Evolutionary conservation across 2,888 invertebrate genomes (phyloP).

Genomic region (Idaea aversata): DNA sequence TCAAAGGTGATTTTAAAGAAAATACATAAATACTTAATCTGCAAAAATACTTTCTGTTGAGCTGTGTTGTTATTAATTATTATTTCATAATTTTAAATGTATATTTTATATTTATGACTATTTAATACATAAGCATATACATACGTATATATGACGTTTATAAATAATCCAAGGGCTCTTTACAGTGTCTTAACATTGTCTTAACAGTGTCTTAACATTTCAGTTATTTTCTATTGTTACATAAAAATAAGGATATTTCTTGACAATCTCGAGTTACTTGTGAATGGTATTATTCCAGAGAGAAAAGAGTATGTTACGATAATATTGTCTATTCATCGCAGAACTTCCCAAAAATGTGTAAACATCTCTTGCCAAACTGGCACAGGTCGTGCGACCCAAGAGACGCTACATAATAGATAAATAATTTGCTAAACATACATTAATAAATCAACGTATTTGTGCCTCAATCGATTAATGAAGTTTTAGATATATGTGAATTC

Average conservation of each 20-base stretch:
- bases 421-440: not conserved
- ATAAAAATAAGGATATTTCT: not conserved
- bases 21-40: conserved; percentile 12
- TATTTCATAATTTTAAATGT: conserved; percentile 68
- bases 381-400: not conserved
- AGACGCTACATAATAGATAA: not conserved
- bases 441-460: not conserved
- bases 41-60: conserved; percentile 65
- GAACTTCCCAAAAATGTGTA: not conserved
- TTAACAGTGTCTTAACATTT: not conserved
- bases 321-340: not conserved
- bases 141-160: not conserved
- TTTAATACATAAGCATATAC: conserved; percentile 43
- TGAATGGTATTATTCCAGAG: not conserved
- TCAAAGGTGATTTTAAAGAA: not conserved
- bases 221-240: not conserved
- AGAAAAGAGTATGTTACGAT: not conserved
- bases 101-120: conserved; percentile 73
- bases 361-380: not conserved
- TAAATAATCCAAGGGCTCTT: not conserved
- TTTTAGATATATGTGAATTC: not conserved
- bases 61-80: conserved; percentile 60
- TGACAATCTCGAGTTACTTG: not conserved
- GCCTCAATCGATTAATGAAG: too few relatives aligned
- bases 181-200: not conserved